A percentile compares a stretch with the other conserved stretches of the same genome.
Evolutionary conservation across 2,888 invertebrate genomes (phyloP).

Genomic region (Hydrotaea cyrtoneurina): DNA sequence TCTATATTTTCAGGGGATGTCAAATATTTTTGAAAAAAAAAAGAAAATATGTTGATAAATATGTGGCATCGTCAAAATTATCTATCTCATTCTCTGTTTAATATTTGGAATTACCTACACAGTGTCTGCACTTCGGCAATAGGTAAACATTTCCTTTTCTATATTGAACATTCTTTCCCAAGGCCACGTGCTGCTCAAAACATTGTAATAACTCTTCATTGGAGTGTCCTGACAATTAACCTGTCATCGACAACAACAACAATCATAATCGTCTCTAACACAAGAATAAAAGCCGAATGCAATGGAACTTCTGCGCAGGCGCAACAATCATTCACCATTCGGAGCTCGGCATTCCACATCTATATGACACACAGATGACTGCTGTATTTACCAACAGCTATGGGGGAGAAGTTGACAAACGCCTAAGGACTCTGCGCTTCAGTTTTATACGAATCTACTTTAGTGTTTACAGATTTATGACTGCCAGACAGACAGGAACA

Average conservation of each 20-base stretch:
- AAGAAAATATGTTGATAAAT: no score
- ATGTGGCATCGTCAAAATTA: no score
- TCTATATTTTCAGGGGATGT: no score
- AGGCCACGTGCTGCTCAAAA: slow-evolving; percentile 42
- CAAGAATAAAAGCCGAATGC: background rate
- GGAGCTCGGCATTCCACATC: background rate
- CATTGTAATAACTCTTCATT: slow-evolving; percentile 42
- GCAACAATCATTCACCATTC: slow-evolving; percentile 22
- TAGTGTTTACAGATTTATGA: slow-evolving; percentile 67
- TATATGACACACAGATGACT: background rate
- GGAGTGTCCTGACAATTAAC: slow-evolving; percentile 70
- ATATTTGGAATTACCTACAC: no score
- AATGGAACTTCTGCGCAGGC: slow-evolving; percentile 46
- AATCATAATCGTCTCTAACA: slow-evolving; percentile 71
- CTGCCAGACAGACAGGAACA: slow-evolving; percentile 53
- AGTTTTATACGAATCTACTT: slow-evolving; percentile 31
- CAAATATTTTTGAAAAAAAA: no score
- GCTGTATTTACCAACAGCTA: background rate
- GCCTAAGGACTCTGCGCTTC: background rate
- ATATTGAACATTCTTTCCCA: background rate
- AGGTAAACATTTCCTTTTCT: background rate
- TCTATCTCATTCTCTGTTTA: no score
- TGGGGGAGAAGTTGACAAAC: background rate
- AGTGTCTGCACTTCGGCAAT: no score
- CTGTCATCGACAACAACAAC: slow-evolving; percentile 75